Conservation (phyloP, 2,113 vertebrate genomes). For the Alectura lathami region DNA sequence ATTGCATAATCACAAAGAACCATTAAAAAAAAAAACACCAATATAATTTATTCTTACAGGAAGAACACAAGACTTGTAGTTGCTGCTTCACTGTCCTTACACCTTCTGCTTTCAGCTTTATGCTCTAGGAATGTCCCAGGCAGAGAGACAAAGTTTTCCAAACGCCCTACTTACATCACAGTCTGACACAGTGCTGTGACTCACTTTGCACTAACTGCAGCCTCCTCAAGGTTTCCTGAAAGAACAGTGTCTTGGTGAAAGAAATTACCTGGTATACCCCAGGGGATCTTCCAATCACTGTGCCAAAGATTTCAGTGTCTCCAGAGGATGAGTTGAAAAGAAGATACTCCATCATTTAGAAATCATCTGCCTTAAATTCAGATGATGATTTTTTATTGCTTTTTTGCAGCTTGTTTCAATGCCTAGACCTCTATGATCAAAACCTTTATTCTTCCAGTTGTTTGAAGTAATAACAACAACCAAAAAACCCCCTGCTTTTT, state of each 20-base stretch:
- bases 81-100: neutral
- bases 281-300: neutral
- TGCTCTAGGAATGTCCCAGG: neutral
- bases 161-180: neutral
- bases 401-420: neutral
- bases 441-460: neutral
- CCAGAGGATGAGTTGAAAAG: neutral
- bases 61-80: neutral
- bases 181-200: neutral
- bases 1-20: neutral
- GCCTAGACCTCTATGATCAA: neutral
- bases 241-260: neutral
- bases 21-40: neutral
- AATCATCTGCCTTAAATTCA: neutral
- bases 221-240: neutral
- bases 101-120: neutral
- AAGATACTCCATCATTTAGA: neutral
- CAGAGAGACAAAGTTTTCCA: neutral
- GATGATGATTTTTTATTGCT: neutral
- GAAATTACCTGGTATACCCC: neutral
- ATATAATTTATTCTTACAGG: neutral
- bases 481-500: neutral
- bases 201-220: neutral
- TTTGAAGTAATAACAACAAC: neutral
- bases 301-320: neutral